Evolutionary conservation across 2,113 vertebrate species (phyloP), one percentile per base, ranked within the genome.

Genomic region (Megaptera novaeangliae): DNA sequence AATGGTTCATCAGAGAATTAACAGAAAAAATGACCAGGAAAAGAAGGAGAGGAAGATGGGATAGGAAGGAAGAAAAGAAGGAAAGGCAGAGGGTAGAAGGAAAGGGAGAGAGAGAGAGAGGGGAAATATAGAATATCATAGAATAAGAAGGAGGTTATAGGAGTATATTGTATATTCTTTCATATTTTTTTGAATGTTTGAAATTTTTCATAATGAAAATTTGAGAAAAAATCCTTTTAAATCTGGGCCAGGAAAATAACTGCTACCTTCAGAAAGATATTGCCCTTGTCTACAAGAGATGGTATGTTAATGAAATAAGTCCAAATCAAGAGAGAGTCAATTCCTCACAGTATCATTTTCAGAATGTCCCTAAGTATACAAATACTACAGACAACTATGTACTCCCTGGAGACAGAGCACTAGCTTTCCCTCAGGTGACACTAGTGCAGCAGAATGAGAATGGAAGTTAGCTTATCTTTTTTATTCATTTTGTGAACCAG

Each of bases 401-500:
- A 31, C 29, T 69, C 49, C n/a, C 57, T 8, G 29, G 59, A 94
- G 29, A 61, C 4, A 57, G n/a, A 61, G 9, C 7, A 14, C n/a
- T 34, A 29, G 59, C 2, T 94, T 69, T 57, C 66, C 14, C 41
- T 72, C 23, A 75, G 23, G 8, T 8, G 13, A 12, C 12, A 63
- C 14, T 41, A 64, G 6, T 36, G 9, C 4, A 74, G 13, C 9
- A 15, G 20, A n/a, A 46, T 61, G 6, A 27, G 7, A n/a, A 71
- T 3, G 23, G 9, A 87, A 4, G 0, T 57, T 34, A 44, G 1
- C 9, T 84, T 57, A 44, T 27, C 4, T n/a, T 81, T 96, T 81
- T 96, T 64, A 88, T 75, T 92, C 18, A 91, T 78, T 97, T 89
- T 92, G 25, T 93, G 39, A 96, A 57, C 3, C 44, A 86, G 55